Percentiles rank a stretch among this genome's conserved stretches.
phyloP scores from a whole-genome alignment of 2,113 vertebrate genomes.

The Tetraodon nigroviridis region DNA sequence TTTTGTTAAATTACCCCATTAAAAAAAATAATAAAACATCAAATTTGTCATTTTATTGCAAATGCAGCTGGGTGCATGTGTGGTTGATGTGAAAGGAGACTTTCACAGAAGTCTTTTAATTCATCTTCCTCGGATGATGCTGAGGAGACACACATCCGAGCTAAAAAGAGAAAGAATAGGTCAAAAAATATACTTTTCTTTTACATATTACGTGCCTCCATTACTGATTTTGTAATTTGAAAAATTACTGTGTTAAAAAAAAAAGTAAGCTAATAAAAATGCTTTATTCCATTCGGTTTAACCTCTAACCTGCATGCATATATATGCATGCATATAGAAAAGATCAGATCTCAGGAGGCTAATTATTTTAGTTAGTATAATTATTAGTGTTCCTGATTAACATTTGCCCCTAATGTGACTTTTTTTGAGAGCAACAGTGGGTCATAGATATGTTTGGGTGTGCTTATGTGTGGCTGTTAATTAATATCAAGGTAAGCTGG shows the following conservation, averaged over 20 bases:
- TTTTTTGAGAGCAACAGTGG: too few relatives aligned
- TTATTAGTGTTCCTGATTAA: too few relatives aligned
- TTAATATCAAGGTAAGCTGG: too few relatives aligned
- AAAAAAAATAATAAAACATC: conserved; percentile 59
- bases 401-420: too few relatives aligned
- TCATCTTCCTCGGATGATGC: neutral
- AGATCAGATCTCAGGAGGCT: too few relatives aligned
- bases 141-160: too few relatives aligned
- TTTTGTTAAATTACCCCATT: conserved; percentile 55
- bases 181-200: conserved; percentile 11
- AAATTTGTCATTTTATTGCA: conserved; percentile 49
- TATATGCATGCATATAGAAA: too few relatives aligned
- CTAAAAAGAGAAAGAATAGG: neutral
- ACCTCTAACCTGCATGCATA: too few relatives aligned
- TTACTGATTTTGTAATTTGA: conserved; percentile 49
- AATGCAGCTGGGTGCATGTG: conserved; percentile 36
- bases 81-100: conserved; percentile 20
- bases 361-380: too few relatives aligned
- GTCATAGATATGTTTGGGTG: too few relatives aligned
- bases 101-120: conserved; percentile 17
- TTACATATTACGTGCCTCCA: conserved; percentile 16
- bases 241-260: conserved; percentile 44
- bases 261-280: conserved; percentile 44
- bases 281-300: neutral
- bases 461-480: too few relatives aligned